Conservation (phyloP, 1,140 invertebrate genomes). For the Bradynema listronoti region DNA sequence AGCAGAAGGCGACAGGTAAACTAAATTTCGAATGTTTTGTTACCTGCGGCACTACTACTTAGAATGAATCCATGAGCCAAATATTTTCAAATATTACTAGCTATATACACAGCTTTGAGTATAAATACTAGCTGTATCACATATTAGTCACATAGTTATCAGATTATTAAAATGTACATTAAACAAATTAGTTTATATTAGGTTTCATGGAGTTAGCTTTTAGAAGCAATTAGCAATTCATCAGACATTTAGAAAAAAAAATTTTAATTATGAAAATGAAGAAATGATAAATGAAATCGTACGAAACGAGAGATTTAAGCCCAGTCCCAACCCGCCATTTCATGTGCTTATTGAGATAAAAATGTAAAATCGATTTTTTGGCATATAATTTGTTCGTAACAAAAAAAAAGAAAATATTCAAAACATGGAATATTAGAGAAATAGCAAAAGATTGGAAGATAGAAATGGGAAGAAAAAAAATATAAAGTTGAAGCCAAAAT, state of each 20-base stretch:
- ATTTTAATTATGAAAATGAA: no score
- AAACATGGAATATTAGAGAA: no score
- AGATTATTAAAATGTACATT: background rate
- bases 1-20: conserved; percentile 30
- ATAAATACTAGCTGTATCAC: background rate
- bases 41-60: conserved; percentile 37
- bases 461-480: no score
- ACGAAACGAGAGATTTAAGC: no score
- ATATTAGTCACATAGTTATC: background rate
- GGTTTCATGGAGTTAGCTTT: background rate
- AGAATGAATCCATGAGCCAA: background rate
- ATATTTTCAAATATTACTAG: background rate
- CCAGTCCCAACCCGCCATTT: no score
- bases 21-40: conserved; percentile 5
- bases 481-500: no score
- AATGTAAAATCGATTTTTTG: no score
- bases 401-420: no score
- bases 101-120: background rate
- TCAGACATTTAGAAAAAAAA: background rate
- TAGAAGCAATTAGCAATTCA: background rate
- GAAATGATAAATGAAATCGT: no score
- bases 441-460: no score
- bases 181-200: background rate
- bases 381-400: no score
- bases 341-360: no score